A percentile compares a stretch with the other conserved stretches of the same genome.
Conservation (phyloP, 2,888 invertebrate species). For the Cataglyphis livida region DNA sequence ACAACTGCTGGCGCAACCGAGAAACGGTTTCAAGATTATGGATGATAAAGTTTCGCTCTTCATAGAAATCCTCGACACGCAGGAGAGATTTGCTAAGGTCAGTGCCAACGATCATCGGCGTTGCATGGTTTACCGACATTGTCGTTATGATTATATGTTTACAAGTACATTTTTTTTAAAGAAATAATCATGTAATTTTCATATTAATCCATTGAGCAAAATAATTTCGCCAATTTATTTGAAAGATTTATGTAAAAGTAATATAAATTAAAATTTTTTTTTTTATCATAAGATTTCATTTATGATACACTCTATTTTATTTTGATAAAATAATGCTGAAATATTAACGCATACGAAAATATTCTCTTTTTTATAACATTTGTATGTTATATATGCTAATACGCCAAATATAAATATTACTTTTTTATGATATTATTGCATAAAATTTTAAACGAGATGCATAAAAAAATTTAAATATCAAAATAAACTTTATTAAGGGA, state of each 20-base stretch:
- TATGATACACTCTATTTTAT: not conserved
- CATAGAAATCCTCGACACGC: conserved; percentile 93
- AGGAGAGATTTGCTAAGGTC: conserved; percentile 94
- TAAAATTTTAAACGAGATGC: not conserved
- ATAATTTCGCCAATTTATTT: not conserved
- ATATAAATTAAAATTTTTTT: not conserved
- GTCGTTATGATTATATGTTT: not conserved
- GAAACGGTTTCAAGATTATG: conserved; percentile 92
- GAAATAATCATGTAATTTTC: not conserved
- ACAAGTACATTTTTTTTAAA: not conserved
- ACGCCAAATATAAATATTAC: not conserved
- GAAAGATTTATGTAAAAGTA: not conserved
- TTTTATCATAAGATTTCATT: not conserved
- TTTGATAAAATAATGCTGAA: not conserved
- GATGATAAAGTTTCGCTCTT: conserved; percentile 92
- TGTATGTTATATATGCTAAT: not conserved
- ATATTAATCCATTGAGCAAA: not conserved
- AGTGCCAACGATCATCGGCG: conserved; percentile 71
- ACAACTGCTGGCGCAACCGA: conserved; percentile 89
- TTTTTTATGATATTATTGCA: not conserved
- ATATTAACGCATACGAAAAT: not conserved
- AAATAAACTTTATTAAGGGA: conserved; percentile 9
- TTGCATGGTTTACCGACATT: conserved; percentile 51
- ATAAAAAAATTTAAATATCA: not conserved
- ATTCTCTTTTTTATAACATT: not conserved